Conservation (phyloP, 2,888 invertebrate genomes). For the Chloromyia formosa region DNA sequence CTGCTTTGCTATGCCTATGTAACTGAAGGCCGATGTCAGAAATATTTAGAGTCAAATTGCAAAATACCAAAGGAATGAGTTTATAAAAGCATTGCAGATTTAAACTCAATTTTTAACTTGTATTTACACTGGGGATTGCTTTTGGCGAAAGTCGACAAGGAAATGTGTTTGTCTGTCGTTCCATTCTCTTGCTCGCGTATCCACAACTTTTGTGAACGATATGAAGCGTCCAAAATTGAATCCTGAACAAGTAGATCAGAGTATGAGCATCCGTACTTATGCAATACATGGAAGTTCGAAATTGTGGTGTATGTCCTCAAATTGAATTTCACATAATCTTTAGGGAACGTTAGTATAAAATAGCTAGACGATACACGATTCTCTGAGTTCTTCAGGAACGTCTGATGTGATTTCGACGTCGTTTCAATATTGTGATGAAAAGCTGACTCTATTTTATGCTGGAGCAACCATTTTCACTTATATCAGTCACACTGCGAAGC, state of each 20-base stretch:
- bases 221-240: slow-evolving; percentile 5
- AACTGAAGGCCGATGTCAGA: neutral
- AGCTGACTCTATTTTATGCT: neutral
- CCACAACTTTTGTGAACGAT: neutral
- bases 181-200: slow-evolving; percentile 7
- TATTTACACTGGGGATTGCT: slow-evolving; percentile 45
- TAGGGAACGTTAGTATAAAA: slow-evolving; percentile 36
- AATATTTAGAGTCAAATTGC: neutral
- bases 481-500: neutral
- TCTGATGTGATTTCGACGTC: slow-evolving; percentile 42
- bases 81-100: slow-evolving; percentile 46
- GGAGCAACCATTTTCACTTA: neutral
- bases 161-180: neutral
- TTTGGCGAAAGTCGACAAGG: slow-evolving; percentile 14
- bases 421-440: slow-evolving; percentile 34
- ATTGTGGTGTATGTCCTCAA: slow-evolving; percentile 38
- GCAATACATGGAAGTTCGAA: neutral
- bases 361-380: slow-evolving; percentile 25
- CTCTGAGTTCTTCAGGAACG: slow-evolving; percentile 18
- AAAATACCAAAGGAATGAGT: slow-evolving; percentile 4
- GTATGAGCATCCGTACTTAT: neutral
- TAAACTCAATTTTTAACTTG: slow-evolving; percentile 47
- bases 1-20: too few relatives aligned
- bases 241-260: neutral
- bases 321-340: slow-evolving; percentile 45